Evolutionary conservation across 1,140 invertebrate genomes (phyloP).

Genomic region (Platyscapa corneri): DNA sequence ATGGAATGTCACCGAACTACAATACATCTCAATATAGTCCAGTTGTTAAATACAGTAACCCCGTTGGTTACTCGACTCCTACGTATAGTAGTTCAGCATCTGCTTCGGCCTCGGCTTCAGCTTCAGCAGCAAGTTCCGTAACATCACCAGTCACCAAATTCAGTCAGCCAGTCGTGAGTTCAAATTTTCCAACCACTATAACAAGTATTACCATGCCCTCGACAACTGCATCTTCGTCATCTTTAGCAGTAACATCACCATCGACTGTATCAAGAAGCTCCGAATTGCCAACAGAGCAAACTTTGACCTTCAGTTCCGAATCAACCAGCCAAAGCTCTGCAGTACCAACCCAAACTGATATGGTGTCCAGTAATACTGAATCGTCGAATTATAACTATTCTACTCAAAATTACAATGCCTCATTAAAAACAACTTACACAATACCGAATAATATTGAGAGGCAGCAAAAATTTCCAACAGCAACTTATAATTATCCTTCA

Average conservation of each 20-base stretch:
- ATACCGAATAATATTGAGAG: not conserved
- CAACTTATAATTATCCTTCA: conserved; percentile 22
- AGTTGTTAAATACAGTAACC: conserved; percentile 31
- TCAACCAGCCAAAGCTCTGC: not conserved
- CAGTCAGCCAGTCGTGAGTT: conserved; percentile 47
- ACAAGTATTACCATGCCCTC: conserved; percentile 39
- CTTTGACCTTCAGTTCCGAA: not conserved
- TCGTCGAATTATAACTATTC: not conserved
- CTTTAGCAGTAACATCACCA: conserved; percentile 36
- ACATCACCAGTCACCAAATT: conserved; percentile 38
- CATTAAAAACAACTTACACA: not conserved
- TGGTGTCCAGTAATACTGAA: not conserved
- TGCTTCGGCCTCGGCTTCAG: conserved; percentile 43
- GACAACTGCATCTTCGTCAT: conserved; percentile 49
- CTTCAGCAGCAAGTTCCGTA: not conserved
- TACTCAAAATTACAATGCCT: not conserved
- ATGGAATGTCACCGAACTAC: not conserved
- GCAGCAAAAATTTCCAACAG: not conserved
- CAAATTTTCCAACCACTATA: conserved; percentile 43
- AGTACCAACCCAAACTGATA: not conserved
- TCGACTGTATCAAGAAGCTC: not conserved
- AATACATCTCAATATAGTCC: conserved; percentile 18
- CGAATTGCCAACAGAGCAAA: not conserved
- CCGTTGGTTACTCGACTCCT: not conserved
- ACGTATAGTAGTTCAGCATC: conserved; percentile 22